Evolutionary conservation across 2,888 invertebrate species (phyloP).

Genomic region (Gymnoscelis rufifasciata): DNA sequence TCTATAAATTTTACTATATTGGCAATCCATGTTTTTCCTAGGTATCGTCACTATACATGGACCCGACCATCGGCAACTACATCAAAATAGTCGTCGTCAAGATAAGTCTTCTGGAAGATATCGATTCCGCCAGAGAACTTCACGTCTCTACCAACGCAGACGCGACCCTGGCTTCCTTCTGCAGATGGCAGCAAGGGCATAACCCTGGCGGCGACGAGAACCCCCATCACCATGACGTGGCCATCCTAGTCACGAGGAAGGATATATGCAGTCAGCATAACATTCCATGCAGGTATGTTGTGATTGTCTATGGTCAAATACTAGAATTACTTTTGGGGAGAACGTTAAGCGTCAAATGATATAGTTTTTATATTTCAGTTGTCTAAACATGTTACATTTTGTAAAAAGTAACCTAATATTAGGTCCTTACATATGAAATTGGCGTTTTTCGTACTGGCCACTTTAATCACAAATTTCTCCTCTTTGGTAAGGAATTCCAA

Average conservation of each 20-base stretch:
- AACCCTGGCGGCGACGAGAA: slow-evolving; percentile 88
- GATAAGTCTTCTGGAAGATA: slow-evolving; percentile 87
- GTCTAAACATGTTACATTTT: too few species aligned
- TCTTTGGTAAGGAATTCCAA: too few species aligned
- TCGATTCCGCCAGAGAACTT: slow-evolving; percentile 80
- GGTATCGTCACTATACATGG: slow-evolving; percentile 89
- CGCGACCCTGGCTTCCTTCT: slow-evolving; percentile 89
- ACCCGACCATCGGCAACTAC: slow-evolving; percentile 93
- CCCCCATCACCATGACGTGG: slow-evolving; percentile 94
- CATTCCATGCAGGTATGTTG: slow-evolving; percentile 74
- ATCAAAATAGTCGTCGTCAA: slow-evolving; percentile 94
- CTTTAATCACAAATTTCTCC: too few species aligned
- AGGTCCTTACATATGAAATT: too few species aligned
- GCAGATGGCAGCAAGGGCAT: slow-evolving; percentile 87
- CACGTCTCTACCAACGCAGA: slow-evolving; percentile 90
- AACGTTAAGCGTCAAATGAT: too few species aligned
- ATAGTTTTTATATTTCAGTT: too few species aligned
- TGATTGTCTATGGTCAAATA: background rate
- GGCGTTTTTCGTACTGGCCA: too few species aligned
- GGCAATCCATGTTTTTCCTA: slow-evolving; percentile 35
- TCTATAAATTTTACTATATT: too few species aligned
- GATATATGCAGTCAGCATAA: slow-evolving; percentile 83
- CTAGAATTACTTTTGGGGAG: too few species aligned
- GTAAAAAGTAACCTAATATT: too few species aligned
- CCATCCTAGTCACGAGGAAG: slow-evolving; percentile 89